Percentiles rank a stretch among this genome's conserved stretches.
Conservation (phyloP, 2,113 vertebrate genomes). For the Corythaeola cristata region DNA sequence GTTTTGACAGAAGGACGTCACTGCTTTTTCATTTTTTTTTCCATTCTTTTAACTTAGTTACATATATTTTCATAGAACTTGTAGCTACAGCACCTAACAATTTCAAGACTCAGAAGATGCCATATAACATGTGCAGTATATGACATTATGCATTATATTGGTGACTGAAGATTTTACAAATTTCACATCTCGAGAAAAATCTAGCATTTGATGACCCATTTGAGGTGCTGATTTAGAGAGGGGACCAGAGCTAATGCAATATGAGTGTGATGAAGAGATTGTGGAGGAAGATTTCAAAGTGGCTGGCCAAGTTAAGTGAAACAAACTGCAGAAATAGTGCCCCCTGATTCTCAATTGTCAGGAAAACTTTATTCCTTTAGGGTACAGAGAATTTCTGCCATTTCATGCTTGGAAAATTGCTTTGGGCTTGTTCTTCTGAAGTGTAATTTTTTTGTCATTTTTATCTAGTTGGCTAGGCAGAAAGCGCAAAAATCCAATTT, state of each 20-base stretch:
- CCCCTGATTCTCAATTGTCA: background rate
- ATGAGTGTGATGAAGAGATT: background rate
- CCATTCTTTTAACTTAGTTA: background rate
- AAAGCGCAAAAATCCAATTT: background rate
- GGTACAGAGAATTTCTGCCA: background rate
- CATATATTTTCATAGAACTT: background rate
- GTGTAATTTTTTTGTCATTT: background rate
- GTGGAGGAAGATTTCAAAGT: background rate
- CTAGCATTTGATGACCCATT: background rate
- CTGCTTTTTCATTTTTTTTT: background rate
- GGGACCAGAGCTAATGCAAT: background rate
- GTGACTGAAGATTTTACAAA: background rate
- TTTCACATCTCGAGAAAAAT: background rate
- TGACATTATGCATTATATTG: background rate
- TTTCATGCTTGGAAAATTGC: slow-evolving; percentile 38
- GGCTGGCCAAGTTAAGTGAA: background rate
- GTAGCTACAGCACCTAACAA: background rate
- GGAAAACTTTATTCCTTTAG: background rate
- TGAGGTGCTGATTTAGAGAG: background rate
- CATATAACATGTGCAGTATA: background rate
- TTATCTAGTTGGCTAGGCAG: background rate
- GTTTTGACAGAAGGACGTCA: background rate
- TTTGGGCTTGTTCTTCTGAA: slow-evolving; percentile 41
- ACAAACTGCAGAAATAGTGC: background rate
- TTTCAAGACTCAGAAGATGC: background rate